phyloP scores from a whole-genome alignment of 92 coral and sea anemone genomes.

The Siderastrea siderea region DNA sequence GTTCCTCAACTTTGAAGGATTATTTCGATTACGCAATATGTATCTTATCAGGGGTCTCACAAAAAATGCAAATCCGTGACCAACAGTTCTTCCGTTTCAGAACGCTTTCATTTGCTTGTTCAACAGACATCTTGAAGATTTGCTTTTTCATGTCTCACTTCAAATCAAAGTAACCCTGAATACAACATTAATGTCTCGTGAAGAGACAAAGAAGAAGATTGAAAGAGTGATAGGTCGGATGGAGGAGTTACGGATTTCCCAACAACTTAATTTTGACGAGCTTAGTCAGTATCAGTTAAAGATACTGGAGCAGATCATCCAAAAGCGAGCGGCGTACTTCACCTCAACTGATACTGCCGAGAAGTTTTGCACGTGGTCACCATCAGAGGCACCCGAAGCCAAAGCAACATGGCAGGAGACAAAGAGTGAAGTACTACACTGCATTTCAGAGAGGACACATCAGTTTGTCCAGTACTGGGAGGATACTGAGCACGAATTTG shows the following conservation, averaged over 20 bases:
- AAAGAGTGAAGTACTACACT: background rate
- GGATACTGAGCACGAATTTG: background rate
- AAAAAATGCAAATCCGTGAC: too few species aligned
- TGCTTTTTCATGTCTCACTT: background rate
- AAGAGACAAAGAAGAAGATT: background rate
- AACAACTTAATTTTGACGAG: background rate
- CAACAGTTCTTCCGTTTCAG: too few species aligned
- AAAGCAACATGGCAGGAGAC: conserved; percentile 11
- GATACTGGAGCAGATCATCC: background rate
- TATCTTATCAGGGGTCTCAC: background rate
- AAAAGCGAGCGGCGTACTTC: background rate
- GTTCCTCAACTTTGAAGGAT: background rate
- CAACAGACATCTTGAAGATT: conserved; percentile 23
- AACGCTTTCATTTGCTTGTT: background rate
- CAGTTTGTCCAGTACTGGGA: conserved; percentile 31
- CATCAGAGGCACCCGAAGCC: background rate
- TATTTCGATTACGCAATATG: background rate
- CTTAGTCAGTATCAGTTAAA: conserved; percentile 11
- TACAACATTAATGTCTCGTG: background rate
- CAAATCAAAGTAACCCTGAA: background rate
- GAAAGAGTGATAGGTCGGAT: background rate
- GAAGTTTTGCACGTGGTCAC: conserved; percentile 14
- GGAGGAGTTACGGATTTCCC: background rate
- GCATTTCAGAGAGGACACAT: conserved; percentile 1
- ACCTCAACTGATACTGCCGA: background rate